These are phyloP conservation scores for Hirundo rustica DNA, from an alignment of 2,797 vertebrate genomes.

Conservation along the genomic window DNA sequence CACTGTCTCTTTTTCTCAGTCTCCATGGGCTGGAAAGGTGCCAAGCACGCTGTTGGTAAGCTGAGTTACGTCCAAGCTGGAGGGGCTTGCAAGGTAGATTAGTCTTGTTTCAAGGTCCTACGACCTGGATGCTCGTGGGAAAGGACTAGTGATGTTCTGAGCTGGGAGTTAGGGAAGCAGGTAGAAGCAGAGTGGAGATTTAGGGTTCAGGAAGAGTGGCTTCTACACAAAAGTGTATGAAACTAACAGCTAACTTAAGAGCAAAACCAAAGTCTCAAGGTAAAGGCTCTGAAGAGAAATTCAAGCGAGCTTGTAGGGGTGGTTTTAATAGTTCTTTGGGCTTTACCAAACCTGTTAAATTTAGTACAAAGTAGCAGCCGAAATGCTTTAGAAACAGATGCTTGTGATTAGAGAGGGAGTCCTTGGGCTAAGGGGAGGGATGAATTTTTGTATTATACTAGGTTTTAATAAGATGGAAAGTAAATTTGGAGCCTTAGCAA, in stretches of 20 bases:
- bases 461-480: not conserved
- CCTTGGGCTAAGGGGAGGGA: not conserved
- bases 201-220: not conserved
- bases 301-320: not conserved
- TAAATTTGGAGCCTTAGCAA: not conserved
- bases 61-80: not conserved
- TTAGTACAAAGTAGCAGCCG: not conserved
- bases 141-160: not conserved
- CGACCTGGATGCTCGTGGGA: not conserved
- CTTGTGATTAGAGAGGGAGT: not conserved
- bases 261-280: not conserved
- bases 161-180: not conserved
- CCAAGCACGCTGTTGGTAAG: not conserved
- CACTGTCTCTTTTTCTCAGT: not conserved
- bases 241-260: not conserved
- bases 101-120: not conserved
- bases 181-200: not conserved
- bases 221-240: not conserved
- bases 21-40: not conserved
- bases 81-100: not conserved
- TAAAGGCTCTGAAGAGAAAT: not conserved
- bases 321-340: not conserved
- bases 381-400: not conserved
- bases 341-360: not conserved
- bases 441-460: not conserved